A percentile compares a stretch with the other conserved stretches of the same genome.
These are phyloP conservation scores for Calliopum simillimum DNA, from an alignment of 2,888 invertebrate genomes.

Conservation along the genomic window DNA sequence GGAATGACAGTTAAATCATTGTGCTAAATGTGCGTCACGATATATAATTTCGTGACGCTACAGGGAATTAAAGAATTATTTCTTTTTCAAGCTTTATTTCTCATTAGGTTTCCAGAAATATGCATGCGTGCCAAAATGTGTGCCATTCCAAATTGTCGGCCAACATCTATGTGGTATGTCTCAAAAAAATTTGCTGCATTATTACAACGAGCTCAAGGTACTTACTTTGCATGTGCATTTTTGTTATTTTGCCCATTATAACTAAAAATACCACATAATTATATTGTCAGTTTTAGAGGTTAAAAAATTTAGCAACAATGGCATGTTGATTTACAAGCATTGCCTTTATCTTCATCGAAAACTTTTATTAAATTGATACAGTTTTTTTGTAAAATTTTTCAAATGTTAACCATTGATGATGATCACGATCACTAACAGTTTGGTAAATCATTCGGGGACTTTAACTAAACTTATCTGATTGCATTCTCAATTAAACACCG, in stretches of 20 bases:
- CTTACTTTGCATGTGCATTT: neutral
- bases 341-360: neutral
- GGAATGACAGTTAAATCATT: too few species aligned
- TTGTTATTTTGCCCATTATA: neutral
- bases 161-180: too few species aligned
- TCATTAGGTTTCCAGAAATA: too few species aligned
- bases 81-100: too few species aligned
- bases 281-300: neutral
- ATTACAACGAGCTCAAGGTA: constrained; percentile 13
- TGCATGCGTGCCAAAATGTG: too few species aligned
- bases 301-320: too few species aligned
- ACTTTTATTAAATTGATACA: neutral
- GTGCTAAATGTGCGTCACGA: too few species aligned
- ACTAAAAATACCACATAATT: neutral
- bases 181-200: too few species aligned
- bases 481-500: constrained; percentile 45
- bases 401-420: neutral
- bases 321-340: too few species aligned
- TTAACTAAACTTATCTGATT: constrained; percentile 34
- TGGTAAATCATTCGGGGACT: constrained; percentile 5
- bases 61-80: too few species aligned
- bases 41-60: too few species aligned
- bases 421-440: neutral
- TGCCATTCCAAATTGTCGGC: too few species aligned
- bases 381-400: neutral